Base-by-base conservation (phyloP, 2,888 invertebrate genomes). In the Bugulina stolonifera region DNA sequence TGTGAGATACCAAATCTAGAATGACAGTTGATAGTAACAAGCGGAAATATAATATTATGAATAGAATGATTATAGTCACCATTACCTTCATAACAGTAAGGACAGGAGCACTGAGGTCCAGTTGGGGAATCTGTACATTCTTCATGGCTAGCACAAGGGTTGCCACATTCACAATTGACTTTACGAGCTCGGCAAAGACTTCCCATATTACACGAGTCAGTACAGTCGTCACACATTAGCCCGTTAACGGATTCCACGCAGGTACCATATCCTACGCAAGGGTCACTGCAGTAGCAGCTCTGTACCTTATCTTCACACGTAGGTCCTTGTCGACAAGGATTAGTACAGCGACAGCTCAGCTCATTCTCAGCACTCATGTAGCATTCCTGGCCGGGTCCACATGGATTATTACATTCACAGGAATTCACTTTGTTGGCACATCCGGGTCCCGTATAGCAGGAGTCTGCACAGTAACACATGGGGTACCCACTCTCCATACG, bases 351-450 rank as follows among this genome's bases (percentile, higher is more conserved):
- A 32, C 64, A 64, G 64, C 64, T 64, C 29, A 64, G 5, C n/a
- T 34, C 64, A 64, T 64, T 32, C 32, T 25, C 25, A 32, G 64
- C 22, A 32, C 32, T 34, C 25, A 64, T 14, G 27, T 64, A 64
- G n/a, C 64, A 64, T n/a, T 64, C 32, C 32, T 64, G 64, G 14
- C n/a, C 32, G 18, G 64, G 27, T 22, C 27, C 27, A 64, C 64
- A 64, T 32, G 64, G 64, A 32, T 64, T 64, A 32, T 64, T 64
- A 64, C 64, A 64, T 32, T 64, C 64, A 32, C 64, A 64, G 32
- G 64, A 64, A 32, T 64, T 64, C 14, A 64, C 64, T 18, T 10
- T 34, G 10, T 64, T 32, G 32, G 32, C n/a, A 32, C 64, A 64
- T 2, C 29, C 64, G 18, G 64, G 27, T 27, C 64, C 64, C 25